Evolutionary conservation across 2,888 invertebrate genomes (phyloP).

Genomic region (Xestia xanthographa): DNA sequence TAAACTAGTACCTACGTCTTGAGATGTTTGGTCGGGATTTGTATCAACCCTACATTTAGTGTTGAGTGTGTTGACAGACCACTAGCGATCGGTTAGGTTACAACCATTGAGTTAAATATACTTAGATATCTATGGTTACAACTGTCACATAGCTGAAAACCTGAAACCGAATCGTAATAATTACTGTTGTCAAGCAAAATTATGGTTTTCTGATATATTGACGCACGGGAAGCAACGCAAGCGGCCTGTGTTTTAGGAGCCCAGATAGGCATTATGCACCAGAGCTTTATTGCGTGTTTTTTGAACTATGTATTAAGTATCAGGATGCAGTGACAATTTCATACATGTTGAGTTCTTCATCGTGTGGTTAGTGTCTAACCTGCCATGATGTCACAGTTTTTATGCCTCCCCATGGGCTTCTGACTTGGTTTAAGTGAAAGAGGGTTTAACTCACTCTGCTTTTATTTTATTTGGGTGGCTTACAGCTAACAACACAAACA

Average conservation of each 20-base stretch:
- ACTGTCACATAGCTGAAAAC: not conserved
- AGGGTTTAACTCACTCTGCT: not conserved
- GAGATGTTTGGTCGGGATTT: not conserved
- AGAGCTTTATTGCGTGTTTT: not conserved
- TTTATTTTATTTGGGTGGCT: too few species aligned
- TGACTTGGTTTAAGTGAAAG: not conserved
- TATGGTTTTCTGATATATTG: not conserved
- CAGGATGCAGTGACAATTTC: not conserved
- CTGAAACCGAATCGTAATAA: not conserved
- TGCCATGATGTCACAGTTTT: too few species aligned
- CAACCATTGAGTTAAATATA: too few species aligned
- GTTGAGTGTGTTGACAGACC: not conserved
- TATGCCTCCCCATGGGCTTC: too few species aligned
- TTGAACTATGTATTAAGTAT: not conserved
- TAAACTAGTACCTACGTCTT: not conserved
- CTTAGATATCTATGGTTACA: too few species aligned
- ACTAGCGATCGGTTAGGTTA: too few species aligned
- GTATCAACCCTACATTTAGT: not conserved
- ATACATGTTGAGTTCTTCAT: not conserved
- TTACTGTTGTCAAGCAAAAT: not conserved
- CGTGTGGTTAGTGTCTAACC: too few species aligned
- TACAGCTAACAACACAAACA: too few species aligned
- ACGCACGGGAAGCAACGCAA: not conserved
- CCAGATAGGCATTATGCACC: not conserved
- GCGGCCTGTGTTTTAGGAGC: not conserved